A percentile compares a stretch with the other conserved stretches of the same genome.
phyloP scores from a whole-genome alignment of 2,797 vertebrate species.

The Tolypeutes matacus region DNA sequence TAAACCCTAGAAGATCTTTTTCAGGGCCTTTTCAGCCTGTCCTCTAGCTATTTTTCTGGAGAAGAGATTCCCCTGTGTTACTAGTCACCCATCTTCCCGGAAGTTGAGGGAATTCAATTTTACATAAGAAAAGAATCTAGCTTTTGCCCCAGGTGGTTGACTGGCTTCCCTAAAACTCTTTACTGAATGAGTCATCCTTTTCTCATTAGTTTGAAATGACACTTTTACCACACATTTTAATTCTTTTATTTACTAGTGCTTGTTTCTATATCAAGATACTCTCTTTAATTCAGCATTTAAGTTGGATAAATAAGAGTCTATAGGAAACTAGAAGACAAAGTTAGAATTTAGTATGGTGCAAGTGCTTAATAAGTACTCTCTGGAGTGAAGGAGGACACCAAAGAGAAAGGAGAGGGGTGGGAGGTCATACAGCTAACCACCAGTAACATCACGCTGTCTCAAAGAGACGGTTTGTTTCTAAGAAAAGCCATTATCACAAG shows the following conservation, averaged over 20 bases:
- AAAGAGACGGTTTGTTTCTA: not conserved
- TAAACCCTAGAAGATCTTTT: too few species aligned
- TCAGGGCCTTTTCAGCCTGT: too few species aligned
- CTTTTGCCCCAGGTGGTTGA: not conserved
- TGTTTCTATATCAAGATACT: not conserved
- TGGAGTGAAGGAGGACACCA: not conserved
- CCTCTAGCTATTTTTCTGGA: too few species aligned
- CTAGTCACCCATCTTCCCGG: too few species aligned
- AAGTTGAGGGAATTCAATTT: constrained; percentile 7
- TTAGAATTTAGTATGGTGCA: not conserved
- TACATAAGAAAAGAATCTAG: not conserved
- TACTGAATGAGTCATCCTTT: not conserved
- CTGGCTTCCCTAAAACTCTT: not conserved
- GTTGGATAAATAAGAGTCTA: not conserved
- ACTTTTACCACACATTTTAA: not conserved
- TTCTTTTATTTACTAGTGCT: not conserved
- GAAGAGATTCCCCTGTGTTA: too few species aligned
- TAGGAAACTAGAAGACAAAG: not conserved
- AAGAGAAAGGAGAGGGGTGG: not conserved
- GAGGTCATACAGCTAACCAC: not conserved
- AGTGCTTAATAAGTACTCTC: not conserved
- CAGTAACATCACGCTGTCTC: not conserved
- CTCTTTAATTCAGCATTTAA: not conserved
- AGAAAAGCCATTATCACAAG: not conserved
- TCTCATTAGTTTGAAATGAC: not conserved